Evolutionary conservation across 1,140 invertebrate species (phyloP).

Genomic region (Temnothorax longispinosus): DNA sequence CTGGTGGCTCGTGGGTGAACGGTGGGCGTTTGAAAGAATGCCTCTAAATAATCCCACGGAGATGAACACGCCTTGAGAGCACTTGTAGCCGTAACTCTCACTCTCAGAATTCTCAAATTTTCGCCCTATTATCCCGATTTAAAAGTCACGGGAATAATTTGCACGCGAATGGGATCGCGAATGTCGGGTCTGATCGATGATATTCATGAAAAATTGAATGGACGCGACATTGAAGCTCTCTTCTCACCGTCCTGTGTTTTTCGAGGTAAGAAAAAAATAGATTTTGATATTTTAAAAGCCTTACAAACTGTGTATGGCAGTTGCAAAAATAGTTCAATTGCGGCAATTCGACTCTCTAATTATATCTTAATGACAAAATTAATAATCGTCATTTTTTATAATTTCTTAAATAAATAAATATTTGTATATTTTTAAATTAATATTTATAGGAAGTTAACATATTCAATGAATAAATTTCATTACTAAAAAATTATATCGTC

Average conservation of each 20-base stretch:
- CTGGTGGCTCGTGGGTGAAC: constrained; percentile 66
- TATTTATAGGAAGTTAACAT: background rate
- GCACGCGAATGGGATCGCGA: background rate
- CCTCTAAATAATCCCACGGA: constrained; percentile 77
- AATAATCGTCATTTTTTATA: background rate
- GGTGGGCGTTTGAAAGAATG: constrained; percentile 75
- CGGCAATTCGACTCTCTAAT: background rate
- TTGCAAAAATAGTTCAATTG: background rate
- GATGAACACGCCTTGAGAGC: constrained; percentile 45
- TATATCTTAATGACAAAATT: background rate
- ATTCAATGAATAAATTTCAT: background rate
- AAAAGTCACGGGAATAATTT: constrained; percentile 21
- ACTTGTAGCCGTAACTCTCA: constrained; percentile 55
- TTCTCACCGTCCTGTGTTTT: too few species aligned
- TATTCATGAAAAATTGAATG: background rate
- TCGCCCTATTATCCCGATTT: constrained; percentile 25
- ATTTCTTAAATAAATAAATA: background rate
- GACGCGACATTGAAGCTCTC: background rate
- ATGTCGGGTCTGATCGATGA: background rate
- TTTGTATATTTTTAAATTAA: background rate
- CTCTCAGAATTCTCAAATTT: constrained; percentile 70
- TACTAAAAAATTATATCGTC: background rate
- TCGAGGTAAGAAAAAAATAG: background rate
- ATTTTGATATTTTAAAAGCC: background rate
- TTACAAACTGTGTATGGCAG: background rate